Base-by-base conservation (phyloP, 2,797 vertebrate genomes). In the Molossus alvarezi region DNA sequence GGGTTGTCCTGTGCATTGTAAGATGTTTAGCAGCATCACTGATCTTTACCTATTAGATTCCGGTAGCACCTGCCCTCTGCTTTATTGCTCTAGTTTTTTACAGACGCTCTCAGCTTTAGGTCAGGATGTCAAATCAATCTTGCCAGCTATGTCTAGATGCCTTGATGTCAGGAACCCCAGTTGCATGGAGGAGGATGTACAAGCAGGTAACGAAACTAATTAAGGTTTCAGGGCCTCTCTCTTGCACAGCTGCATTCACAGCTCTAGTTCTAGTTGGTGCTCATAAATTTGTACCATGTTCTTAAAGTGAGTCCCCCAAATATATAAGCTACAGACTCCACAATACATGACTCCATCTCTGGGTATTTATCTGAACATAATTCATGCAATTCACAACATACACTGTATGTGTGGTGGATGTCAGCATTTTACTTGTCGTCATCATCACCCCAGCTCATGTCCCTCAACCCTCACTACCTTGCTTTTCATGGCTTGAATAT, bases 281-380 rank as follows among this genome's bases (percentile, higher is more conserved):
- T 83, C n/a, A n/a, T 10, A 81, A 72, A 81, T 72, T 57, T 77
- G 14, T 29, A 25, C 37, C 33, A 17, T 86, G 79, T 84, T 82
- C 76, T 65, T 83, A 69, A 81, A 75, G 25, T 83, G 23, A 33
- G n/a, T 93, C 75, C n/a, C 11, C 13, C 23, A 92, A 75, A 71
- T 18, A 48, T 21, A 37, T 48, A 79, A 73, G 55, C 15, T 25
- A 6, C 11, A 75, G 60, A 69, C 4, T 4, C 51, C 17, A 57
- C 29, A 69, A 65, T 33, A 67, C 12, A n/a, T 58, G 69, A 69
- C 29, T 90, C 8, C 41, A 23, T 57, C 73, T 53, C 67, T 51
- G 37, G 17, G 9, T 18, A 53, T 71, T 77, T 60, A 53, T 79
- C 20, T 72, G 45, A 92, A 72, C 6, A 51, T 12, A 45, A 71